These are phyloP conservation scores for Calliphora vomitoria DNA, from an alignment of 2,888 invertebrate species.

Conservation along the genomic window DNA sequence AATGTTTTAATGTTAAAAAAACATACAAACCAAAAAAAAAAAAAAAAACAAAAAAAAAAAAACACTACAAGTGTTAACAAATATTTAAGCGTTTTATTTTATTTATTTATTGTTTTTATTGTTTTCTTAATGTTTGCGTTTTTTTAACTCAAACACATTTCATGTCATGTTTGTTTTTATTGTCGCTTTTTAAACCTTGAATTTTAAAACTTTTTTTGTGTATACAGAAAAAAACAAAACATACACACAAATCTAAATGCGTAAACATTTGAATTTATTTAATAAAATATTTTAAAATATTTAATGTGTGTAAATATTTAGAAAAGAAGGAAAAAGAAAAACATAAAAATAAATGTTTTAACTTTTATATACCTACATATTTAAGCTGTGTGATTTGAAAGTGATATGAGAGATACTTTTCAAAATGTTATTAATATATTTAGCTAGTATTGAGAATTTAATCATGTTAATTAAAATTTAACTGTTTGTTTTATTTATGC, in stretches of 20 bases:
- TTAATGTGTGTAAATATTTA: conserved; percentile 1
- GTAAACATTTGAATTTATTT: conserved; percentile 35
- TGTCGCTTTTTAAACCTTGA: conserved; percentile 52
- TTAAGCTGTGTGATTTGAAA: conserved; percentile 38
- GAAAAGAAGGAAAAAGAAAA: too few relatives aligned
- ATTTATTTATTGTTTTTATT: neutral
- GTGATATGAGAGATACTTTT: conserved; percentile 19
- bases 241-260: neutral
- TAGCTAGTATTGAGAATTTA: conserved; percentile 14
- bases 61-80: conserved; percentile 5
- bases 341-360: conserved; percentile 12
- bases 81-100: conserved; percentile 12
- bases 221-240: neutral
- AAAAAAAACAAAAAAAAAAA: neutral
- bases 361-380: neutral
- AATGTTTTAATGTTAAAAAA: neutral
- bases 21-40: too few relatives aligned
- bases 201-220: conserved; percentile 10
- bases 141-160: neutral
- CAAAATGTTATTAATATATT: neutral
- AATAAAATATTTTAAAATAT: conserved; percentile 4
- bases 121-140: neutral
- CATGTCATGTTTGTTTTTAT: conserved; percentile 37
- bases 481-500: neutral
- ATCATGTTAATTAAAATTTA: conserved; percentile 27